phyloP scores from a whole-genome alignment of 2,113 vertebrate genomes.

The Oreocharis arfaki region DNA sequence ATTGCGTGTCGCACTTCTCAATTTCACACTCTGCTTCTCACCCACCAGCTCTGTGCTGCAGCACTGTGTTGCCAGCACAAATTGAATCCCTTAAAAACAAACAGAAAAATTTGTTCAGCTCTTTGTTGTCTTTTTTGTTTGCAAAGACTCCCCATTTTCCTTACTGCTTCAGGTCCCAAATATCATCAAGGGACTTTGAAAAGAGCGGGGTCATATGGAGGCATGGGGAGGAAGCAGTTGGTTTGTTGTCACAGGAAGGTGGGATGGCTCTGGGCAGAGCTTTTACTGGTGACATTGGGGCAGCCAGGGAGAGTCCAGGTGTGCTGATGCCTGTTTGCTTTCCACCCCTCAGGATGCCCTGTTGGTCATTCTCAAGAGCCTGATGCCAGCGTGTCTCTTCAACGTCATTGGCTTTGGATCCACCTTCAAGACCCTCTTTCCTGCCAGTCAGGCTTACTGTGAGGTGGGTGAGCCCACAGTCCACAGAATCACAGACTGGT shows the following conservation, averaged over 20 bases:
- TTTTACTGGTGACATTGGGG: neutral
- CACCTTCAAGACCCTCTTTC: constrained; percentile 86
- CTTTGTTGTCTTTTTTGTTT: neutral
- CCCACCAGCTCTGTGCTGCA: constrained; percentile 30
- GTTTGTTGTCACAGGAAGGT: neutral
- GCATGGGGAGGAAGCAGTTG: neutral
- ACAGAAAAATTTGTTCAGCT: neutral
- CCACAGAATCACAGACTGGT: neutral
- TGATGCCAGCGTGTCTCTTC: constrained; percentile 87
- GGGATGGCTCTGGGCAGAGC: neutral
- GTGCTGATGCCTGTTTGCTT: neutral
- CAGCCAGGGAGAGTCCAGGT: neutral
- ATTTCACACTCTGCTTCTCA: constrained; percentile 56
- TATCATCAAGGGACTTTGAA: neutral
- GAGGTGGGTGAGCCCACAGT: constrained; percentile 76
- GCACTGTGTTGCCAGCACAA: neutral
- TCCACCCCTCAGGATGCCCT: constrained; percentile 80
- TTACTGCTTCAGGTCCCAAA: neutral
- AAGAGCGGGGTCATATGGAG: neutral
- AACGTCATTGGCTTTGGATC: constrained; percentile 90
- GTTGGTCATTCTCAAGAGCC: constrained; percentile 89
- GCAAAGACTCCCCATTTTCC: neutral
- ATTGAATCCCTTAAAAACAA: constrained; percentile 17
- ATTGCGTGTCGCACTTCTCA: constrained; percentile 33
- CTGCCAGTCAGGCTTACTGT: constrained; percentile 83